Percentiles rank a stretch among this genome's conserved stretches.
Conservation (phyloP, 2,797 vertebrate species). For the Sparidentex hasta region DNA sequence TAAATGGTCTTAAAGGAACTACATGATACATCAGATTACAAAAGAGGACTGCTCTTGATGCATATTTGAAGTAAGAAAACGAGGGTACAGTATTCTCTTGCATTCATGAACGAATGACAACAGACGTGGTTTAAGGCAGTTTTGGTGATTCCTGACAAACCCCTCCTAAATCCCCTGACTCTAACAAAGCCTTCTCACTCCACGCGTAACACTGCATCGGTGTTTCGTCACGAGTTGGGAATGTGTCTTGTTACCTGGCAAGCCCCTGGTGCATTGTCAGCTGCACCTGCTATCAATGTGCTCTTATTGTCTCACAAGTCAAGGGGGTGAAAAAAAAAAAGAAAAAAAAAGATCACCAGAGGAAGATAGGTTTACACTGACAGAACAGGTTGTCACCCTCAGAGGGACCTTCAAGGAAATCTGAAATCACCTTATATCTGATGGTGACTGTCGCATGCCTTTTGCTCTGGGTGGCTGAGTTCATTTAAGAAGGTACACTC, state of each 20-base stretch:
- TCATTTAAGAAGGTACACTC: neutral
- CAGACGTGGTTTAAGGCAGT: neutral
- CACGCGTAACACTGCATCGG: slow-evolving; percentile 25
- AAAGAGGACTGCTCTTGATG: neutral
- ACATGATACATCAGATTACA: neutral
- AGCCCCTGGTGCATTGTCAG: slow-evolving; percentile 58
- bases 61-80: neutral
- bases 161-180: slow-evolving; percentile 18
- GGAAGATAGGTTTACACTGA: slow-evolving; percentile 52
- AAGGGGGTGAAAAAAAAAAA: slow-evolving; percentile 1
- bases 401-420: neutral
- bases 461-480: neutral
- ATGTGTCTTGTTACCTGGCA: slow-evolving; percentile 70
- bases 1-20: slow-evolving; percentile 9
- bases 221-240: slow-evolving; percentile 46
- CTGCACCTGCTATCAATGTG: slow-evolving; percentile 63
- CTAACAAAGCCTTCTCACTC: slow-evolving; percentile 32
- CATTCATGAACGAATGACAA: neutral
- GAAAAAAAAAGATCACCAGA: slow-evolving; percentile 19
- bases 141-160: neutral
- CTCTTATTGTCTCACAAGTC: slow-evolving; percentile 54
- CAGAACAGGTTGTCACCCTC: neutral
- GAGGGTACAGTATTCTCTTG: neutral
- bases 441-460: neutral
- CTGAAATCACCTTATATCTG: neutral